A percentile compares a stretch with the other conserved stretches of the same genome.
Conservation (phyloP, 2,888 invertebrate genomes). For the Acleris emargana region DNA sequence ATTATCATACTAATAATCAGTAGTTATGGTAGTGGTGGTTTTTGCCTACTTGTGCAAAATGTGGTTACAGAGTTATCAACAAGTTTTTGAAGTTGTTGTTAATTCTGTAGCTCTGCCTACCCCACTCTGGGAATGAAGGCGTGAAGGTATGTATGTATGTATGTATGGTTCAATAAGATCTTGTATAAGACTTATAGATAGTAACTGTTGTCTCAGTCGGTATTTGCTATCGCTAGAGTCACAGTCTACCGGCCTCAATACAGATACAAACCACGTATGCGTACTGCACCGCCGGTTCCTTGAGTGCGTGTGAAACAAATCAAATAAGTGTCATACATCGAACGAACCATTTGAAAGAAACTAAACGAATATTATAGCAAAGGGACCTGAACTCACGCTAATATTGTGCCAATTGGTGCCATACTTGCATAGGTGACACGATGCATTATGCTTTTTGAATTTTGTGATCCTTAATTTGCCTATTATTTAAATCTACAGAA, state of each 20-base stretch:
- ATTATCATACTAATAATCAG: too few relatives aligned
- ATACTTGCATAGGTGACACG: background rate
- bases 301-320: constrained; percentile 36
- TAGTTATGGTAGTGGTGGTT: too few relatives aligned
- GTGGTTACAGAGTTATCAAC: too few relatives aligned
- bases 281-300: constrained; percentile 32
- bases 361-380: background rate
- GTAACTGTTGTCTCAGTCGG: background rate
- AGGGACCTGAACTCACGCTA: background rate
- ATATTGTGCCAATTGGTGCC: background rate
- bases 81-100: too few relatives aligned
- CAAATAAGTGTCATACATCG: constrained; percentile 23
- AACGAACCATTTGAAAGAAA: constrained; percentile 5
- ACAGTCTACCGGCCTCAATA: constrained; percentile 25
- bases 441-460: background rate
- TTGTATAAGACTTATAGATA: background rate
- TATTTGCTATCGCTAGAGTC: constrained; percentile 10
- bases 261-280: constrained; percentile 36
- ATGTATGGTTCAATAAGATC: too few relatives aligned
- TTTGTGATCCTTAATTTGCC: background rate
- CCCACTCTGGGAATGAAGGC: too few relatives aligned
- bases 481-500: background rate
- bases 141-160: too few relatives aligned
- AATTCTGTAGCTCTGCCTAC: too few relatives aligned
- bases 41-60: too few relatives aligned